Evolutionary conservation across 2,113 vertebrate genomes (phyloP), one percentile per base, ranked within the genome.

Genomic region (Macquaria ambigua): DNA sequence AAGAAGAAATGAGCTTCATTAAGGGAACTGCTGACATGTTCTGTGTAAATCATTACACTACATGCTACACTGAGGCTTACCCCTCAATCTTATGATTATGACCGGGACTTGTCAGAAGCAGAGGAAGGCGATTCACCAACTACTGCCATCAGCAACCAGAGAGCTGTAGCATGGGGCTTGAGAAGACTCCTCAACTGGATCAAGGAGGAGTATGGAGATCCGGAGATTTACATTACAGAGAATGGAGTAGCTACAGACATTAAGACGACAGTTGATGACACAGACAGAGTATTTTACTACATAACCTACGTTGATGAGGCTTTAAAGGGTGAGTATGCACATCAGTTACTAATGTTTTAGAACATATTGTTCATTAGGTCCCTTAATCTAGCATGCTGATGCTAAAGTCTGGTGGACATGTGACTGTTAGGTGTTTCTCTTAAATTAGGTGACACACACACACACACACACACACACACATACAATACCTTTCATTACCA

Each of bases 281-380:
- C 81, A 0, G 69, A 86, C 31, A 96, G 97, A 90, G 92, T 97
- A 69, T 97, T 97, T 92, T 99, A 95, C 92, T 90, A 95, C 80
- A 99, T 99, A 94, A 97, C 97, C 1, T 98, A 98, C 67, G 96
- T 99, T 75, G 93, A 98, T 18, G 98, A 99, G 91, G 97, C 96
- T 92, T 93, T 99, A 73, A 99, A 99, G 98, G 98, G 98, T 99
- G 23, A 31, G 28, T 31, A 31, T 31, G 28, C 28, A 31, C 28
- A 31, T 31, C 28, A 31, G 3, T 69, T 31, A 31, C 43, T 28
- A 5, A 48, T 50, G 18, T 43, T 67, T 48, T 4, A 48, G 41
- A 68, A 9, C 3, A 25, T 68, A 46, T 23, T 46, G 14, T 28
- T 28, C 18, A 11, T 48, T 20, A 61, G 31, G 15, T 62, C 31